Percentiles rank a stretch among this genome's conserved stretches.
These are phyloP conservation scores for Regulus satrapa DNA, from an alignment of 2,113 vertebrate species.

Conservation along the genomic window DNA sequence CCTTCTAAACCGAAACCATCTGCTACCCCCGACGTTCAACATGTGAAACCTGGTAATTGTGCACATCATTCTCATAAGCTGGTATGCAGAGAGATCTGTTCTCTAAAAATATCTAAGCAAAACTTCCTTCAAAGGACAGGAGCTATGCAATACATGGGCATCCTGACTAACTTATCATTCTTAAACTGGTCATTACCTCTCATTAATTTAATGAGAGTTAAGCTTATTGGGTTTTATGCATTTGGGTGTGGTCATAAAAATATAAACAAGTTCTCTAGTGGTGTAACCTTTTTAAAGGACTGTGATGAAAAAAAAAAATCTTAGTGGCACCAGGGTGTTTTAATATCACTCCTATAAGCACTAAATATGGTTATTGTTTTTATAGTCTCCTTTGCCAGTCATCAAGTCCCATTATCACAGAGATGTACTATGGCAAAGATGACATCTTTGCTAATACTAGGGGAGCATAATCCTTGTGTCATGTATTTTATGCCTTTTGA, in stretches of 20 bases:
- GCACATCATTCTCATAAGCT: background rate
- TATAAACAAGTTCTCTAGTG: background rate
- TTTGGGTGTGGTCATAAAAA: background rate
- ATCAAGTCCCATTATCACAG: background rate
- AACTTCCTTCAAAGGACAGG: background rate
- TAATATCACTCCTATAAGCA: background rate
- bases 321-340: background rate
- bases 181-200: background rate
- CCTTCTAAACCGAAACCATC: conserved; percentile 67
- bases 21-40: conserved; percentile 49
- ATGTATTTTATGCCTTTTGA: background rate
- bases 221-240: background rate
- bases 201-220: background rate
- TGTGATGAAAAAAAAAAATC: background rate
- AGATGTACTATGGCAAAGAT: background rate
- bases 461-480: background rate
- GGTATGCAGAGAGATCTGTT: background rate
- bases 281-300: background rate
- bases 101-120: background rate
- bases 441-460: background rate
- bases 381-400: background rate
- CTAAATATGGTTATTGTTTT: background rate
- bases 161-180: background rate
- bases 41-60: conserved; percentile 73
- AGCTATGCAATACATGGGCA: background rate